phyloP scores from a whole-genome alignment of 1,140 invertebrate genomes.

The Halictus rubicundus region DNA sequence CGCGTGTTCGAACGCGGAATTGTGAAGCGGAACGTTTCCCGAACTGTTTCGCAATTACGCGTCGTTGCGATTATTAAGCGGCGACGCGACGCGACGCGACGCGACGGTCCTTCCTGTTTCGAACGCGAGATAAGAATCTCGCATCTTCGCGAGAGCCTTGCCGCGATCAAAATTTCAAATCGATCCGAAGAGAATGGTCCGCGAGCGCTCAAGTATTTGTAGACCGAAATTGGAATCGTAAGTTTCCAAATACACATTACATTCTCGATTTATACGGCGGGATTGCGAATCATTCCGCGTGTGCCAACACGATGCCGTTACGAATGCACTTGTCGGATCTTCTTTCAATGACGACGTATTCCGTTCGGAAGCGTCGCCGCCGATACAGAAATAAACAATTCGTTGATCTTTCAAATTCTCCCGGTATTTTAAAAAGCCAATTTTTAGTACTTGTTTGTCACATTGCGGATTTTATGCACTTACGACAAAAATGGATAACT shows the following conservation, averaged over 20 bases:
- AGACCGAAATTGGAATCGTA: conserved; percentile 46
- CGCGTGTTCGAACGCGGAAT: too few species aligned
- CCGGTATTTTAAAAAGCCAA: too few species aligned
- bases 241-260: conserved; percentile 41
- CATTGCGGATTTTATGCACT: too few species aligned
- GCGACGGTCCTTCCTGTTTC: too few species aligned
- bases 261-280: conserved; percentile 36
- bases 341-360: conserved; percentile 7
- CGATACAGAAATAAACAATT: not conserved
- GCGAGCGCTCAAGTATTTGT: conserved; percentile 32
- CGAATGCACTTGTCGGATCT: not conserved
- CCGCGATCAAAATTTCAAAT: conserved; percentile 5
- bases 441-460: too few species aligned
- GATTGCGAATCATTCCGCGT: conserved; percentile 30
- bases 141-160: too few species aligned
- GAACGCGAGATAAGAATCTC: not conserved
- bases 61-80: not conserved
- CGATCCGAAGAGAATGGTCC: conserved; percentile 25
- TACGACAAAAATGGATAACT: too few species aligned
- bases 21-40: not conserved
- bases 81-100: too few species aligned
- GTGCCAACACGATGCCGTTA: conserved; percentile 9
- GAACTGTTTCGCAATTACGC: not conserved
- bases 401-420: too few species aligned
- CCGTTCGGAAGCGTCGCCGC: not conserved